Evolutionary conservation across 2,888 invertebrate species (phyloP).

Genomic region (Nephrotoma flavescens): DNA sequence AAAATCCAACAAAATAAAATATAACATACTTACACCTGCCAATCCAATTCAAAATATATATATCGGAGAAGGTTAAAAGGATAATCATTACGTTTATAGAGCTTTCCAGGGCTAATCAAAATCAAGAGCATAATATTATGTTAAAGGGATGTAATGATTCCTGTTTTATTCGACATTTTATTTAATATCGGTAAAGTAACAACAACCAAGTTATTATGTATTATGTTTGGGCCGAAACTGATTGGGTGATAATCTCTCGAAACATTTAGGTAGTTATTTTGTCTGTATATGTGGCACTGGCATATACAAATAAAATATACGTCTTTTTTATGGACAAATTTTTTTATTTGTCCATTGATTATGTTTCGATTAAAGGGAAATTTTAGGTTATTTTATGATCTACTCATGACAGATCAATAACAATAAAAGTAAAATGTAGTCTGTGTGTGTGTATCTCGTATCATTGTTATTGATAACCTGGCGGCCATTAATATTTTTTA

Average conservation of each 20-base stretch:
- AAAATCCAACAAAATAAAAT: background rate
- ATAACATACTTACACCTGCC: background rate
- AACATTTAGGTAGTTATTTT: background rate
- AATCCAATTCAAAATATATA: background rate
- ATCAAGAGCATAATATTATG: background rate
- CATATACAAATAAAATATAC: background rate
- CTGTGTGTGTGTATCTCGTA: background rate
- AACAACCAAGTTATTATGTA: background rate
- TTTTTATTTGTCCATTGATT: background rate
- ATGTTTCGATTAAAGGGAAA: background rate
- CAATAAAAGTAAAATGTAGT: background rate
- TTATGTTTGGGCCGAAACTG: background rate
- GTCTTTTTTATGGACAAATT: background rate
- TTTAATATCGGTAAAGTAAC: background rate
- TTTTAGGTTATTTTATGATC: background rate
- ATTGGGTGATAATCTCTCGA: background rate
- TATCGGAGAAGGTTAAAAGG: background rate
- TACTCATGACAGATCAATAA: background rate
- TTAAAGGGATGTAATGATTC: background rate
- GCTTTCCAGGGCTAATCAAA: background rate
- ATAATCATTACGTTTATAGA: background rate
- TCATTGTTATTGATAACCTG: background rate
- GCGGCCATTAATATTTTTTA: background rate
- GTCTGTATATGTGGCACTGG: background rate
- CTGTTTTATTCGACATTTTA: background rate